Evolutionary conservation across 1,140 invertebrate species (phyloP).

Genomic region (Plectrocnemia conspersa): DNA sequence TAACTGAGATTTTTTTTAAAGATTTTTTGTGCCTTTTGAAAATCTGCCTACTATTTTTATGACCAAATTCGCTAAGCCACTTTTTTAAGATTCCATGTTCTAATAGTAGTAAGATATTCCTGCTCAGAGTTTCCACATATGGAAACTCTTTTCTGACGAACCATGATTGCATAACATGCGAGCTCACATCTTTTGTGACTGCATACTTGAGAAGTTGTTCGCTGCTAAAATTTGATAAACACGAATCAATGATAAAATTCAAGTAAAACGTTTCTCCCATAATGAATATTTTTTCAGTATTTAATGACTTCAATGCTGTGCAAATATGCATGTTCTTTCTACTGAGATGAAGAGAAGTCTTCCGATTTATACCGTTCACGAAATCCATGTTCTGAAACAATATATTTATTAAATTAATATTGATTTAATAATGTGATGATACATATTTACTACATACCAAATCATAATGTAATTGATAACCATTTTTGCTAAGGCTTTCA

Average conservation of each 20-base stretch:
- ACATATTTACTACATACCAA: slow-evolving; percentile 4
- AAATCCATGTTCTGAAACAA: no score
- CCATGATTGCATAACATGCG: slow-evolving; percentile 22
- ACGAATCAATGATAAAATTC: no score
- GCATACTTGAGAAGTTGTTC: slow-evolving; percentile 14
- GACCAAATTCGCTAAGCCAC: no score
- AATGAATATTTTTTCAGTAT: no score
- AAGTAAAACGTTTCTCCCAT: no score
- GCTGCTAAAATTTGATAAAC: not conserved
- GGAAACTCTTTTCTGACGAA: slow-evolving; percentile 23
- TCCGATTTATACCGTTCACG: no score
- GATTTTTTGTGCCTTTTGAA: not conserved
- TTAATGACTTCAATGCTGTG: no score
- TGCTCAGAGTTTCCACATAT: slow-evolving; percentile 19
- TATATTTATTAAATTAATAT: no score
- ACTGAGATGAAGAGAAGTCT: no score
- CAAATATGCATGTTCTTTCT: no score
- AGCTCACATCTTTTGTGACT: slow-evolving; percentile 17
- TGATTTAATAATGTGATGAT: no score
- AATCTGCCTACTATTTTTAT: no score
- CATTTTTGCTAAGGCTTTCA: not conserved
- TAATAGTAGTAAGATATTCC: slow-evolving; percentile 13
- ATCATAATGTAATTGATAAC: not conserved
- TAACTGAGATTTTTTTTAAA: not conserved
- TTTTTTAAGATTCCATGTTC: slow-evolving; percentile 20